phyloP scores from a whole-genome alignment of 2,797 vertebrate genomes.

The Carapus acus region DNA sequence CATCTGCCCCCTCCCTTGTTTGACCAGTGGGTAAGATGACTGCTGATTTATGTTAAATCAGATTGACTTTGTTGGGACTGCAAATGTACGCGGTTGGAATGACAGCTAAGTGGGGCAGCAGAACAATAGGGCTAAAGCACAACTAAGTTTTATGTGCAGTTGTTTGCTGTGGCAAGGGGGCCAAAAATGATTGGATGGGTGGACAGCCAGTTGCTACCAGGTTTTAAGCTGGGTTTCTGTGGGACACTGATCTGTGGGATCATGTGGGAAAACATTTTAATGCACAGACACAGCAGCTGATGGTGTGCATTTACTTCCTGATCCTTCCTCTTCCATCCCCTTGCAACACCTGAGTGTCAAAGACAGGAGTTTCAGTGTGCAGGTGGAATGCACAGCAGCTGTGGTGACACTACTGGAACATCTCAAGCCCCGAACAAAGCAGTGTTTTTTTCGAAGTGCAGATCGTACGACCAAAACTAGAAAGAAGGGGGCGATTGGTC shows the following conservation, averaged over 20 bases:
- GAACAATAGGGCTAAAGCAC: conserved; percentile 32
- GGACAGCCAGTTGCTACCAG: too few relatives aligned
- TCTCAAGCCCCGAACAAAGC: conserved; percentile 23
- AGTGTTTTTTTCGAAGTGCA: conserved; percentile 14
- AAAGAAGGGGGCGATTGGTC: conserved; percentile 16
- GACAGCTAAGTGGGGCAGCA: too few relatives aligned
- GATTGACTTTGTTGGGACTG: too few relatives aligned
- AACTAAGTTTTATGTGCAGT: conserved; percentile 23
- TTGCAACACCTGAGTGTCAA: conserved; percentile 13
- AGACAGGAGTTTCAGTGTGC: not conserved
- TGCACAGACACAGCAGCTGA: conserved; percentile 50
- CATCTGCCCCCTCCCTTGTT: conserved; percentile 27
- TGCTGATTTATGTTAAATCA: conserved; percentile 3
- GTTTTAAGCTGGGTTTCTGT: too few relatives aligned
- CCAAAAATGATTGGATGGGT: too few relatives aligned
- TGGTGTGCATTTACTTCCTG: not conserved
- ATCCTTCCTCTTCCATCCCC: not conserved
- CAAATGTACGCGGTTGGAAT: too few relatives aligned
- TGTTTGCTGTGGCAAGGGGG: too few relatives aligned
- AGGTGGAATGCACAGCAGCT: conserved; percentile 36
- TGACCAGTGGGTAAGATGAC: conserved; percentile 14
- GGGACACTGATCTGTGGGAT: too few relatives aligned
- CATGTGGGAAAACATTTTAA: too few relatives aligned
- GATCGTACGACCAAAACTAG: conserved; percentile 8
- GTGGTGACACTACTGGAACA: conserved; percentile 39